These are phyloP conservation scores for Stenodema calcarata DNA, from an alignment of 2,888 invertebrate species.

Conservation along the genomic window DNA sequence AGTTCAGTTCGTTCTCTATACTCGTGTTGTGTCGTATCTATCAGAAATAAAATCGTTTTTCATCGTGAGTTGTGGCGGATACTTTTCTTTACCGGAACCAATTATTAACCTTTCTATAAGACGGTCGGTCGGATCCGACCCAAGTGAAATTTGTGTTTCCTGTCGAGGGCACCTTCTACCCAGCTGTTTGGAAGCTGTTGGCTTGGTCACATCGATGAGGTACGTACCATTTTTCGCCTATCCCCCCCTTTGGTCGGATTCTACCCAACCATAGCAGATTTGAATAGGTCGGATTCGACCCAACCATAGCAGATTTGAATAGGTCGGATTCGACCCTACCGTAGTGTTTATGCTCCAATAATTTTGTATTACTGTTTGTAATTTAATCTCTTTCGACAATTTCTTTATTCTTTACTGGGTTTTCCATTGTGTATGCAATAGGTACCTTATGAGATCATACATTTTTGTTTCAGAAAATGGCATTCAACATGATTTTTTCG, in stretches of 20 bases:
- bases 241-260: neutral
- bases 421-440: conserved; percentile 1
- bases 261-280: neutral
- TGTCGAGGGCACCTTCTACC: neutral
- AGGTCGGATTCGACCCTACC: conserved; percentile 1
- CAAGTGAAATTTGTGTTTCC: neutral
- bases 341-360: conserved; percentile 5
- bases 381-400: conserved; percentile 1
- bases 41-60: no score
- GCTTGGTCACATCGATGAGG: neutral
- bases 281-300: no score
- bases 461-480: neutral
- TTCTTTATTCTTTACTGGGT: neutral
- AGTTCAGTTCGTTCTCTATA: no score
- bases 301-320: no score
- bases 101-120: neutral
- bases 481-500: neutral
- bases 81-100: no score
- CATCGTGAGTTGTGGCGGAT: no score
- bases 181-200: neutral
- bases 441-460: neutral
- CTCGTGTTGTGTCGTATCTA: no score
- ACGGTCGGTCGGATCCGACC: neutral
- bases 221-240: neutral
- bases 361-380: no score